Evolutionary conservation across 2,113 vertebrate genomes (phyloP).

Genomic region (Theristicus caerulescens): DNA sequence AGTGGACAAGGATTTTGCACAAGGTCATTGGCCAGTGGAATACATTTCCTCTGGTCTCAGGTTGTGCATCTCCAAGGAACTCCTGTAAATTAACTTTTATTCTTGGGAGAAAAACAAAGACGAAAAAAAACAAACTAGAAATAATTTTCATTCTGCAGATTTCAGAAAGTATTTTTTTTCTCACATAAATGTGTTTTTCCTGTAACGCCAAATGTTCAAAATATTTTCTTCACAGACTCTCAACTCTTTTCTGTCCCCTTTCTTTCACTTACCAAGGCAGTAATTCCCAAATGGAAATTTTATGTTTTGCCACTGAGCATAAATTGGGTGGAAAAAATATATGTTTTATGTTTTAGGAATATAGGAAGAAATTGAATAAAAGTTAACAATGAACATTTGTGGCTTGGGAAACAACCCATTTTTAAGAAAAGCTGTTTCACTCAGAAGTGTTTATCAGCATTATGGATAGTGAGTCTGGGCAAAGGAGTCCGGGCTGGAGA

Average conservation of each 20-base stretch:
- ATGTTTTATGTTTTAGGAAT: not conserved
- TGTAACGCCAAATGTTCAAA: slow-evolving; percentile 13
- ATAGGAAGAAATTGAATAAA: not conserved
- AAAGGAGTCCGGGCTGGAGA: not conserved
- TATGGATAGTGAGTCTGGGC: not conserved
- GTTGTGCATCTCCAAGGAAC: not conserved
- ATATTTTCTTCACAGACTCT: slow-evolving; percentile 13
- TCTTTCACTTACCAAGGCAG: not conserved
- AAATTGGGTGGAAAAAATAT: not conserved
- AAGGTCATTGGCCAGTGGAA: not conserved
- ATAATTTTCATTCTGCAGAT: not conserved
- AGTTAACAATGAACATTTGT: not conserved
- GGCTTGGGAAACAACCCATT: not conserved
- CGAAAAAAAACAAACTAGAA: not conserved
- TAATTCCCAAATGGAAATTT: not conserved
- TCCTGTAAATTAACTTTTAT: not conserved
- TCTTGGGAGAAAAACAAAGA: not conserved
- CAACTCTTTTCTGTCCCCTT: not conserved
- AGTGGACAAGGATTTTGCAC: not conserved
- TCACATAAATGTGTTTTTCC: not conserved
- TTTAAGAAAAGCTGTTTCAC: not conserved
- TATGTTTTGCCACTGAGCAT: not conserved
- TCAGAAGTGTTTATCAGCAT: not conserved
- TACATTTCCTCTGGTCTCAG: not conserved
- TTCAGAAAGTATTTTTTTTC: not conserved